Evolutionary conservation across 2,797 vertebrate species (phyloP), one percentile per base, ranked within the genome.

Genomic region (Acanthurus tractus): DNA sequence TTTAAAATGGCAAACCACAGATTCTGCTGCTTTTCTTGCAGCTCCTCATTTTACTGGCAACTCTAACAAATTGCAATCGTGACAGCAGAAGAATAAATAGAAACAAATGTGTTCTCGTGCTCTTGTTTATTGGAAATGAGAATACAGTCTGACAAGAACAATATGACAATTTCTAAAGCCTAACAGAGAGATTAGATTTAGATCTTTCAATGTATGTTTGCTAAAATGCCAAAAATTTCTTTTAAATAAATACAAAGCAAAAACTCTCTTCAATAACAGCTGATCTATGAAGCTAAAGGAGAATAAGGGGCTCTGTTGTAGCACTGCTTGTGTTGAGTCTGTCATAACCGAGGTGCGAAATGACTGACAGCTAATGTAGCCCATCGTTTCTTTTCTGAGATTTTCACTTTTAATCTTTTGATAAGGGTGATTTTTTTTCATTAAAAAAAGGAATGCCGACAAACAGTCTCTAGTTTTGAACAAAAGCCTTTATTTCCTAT

Each of bases 401-500:
- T 40, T 58, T 62, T 54, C 2, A n/a, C 70, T 58, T 40, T 25
- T 15, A 29, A 70, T 57, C 15, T 46, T 77, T 70, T 8, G 55
- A 65, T 17, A 34, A 29, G 4, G 59, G 18, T 59, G 20, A 56
- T 15, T 13, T 3, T 48, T 54, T 13, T 12, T 54, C 9, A 11
- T 63, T 68, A 69, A 44, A 72, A 77, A 81, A 86, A 91, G 59
- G 73, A 93, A 93, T 74, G 68, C 73, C 72, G 78, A 92, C 84
- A 90, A 91, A 76, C 79, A 92, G 59, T 74, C 69, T 86, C 76
- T 87, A 88, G 89, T 92, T 94, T 94, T 88, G 90, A 94, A 92
- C 90, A 93, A 93, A 94, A 93, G 86, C 89, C 82, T 96, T 96
- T 96, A 96, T 95, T 95, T 93, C 90, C 92, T 94, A 89, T 93